Evolutionary conservation across 2,113 vertebrate species (phyloP).

Genomic region (Siphamia tubifer): DNA sequence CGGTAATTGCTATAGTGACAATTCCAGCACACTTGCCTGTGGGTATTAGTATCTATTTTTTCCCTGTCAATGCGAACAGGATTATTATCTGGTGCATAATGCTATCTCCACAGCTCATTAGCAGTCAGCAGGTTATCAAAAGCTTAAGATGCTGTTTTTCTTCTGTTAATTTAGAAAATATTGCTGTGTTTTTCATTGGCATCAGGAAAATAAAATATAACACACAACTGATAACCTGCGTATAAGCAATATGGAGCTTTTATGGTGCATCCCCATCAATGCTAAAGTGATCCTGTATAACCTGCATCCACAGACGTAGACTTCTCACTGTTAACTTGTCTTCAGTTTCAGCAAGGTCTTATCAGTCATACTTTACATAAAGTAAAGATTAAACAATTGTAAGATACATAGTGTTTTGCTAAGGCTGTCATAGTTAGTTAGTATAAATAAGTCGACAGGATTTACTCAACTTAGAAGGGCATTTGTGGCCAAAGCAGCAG

Average conservation of each 20-base stretch:
- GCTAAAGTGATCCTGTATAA: neutral
- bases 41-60: conserved; percentile 40
- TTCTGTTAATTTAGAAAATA: conserved; percentile 46
- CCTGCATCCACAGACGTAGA: neutral
- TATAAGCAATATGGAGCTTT: neutral
- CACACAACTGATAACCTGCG: conserved; percentile 27
- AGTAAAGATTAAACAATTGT: neutral
- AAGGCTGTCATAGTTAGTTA: too few species aligned
- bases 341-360: neutral
- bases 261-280: conserved; percentile 5
- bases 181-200: conserved; percentile 33
- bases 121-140: conserved; percentile 63
- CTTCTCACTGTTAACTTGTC: neutral
- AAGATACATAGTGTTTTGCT: neutral
- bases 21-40: conserved; percentile 23
- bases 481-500: conserved; percentile 63
- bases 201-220: conserved; percentile 26
- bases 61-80: conserved; percentile 22
- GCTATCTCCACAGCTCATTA: conserved; percentile 60
- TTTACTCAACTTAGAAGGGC: conserved; percentile 25
- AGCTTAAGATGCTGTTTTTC: conserved; percentile 39
- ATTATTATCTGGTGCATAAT: conserved; percentile 50
- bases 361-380: neutral
- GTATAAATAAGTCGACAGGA: neutral
- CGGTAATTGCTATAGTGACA: conserved; percentile 37